Evolutionary conservation across 1,140 invertebrate species (phyloP), one percentile per base, ranked within the genome.

Genomic region (Epicauta chinensis): DNA sequence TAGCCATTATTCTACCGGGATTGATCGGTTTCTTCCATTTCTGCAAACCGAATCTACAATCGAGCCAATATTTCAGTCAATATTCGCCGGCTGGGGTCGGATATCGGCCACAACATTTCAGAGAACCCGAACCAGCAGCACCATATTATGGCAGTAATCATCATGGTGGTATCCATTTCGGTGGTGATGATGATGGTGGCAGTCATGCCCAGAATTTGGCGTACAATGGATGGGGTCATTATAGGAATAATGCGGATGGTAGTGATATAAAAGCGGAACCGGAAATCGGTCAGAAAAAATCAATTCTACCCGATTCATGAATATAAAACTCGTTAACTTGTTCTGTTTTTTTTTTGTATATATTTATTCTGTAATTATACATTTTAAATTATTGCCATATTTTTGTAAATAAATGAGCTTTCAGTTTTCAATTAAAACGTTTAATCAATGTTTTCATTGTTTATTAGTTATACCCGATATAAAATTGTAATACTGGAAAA

Each of bases 1-100:
- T 87, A 60, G 85, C 85, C 14, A 78, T 90, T 32, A 76, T 87
- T 15, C 72, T 90, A 53, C 87, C 87, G 16, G 80, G 81, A 53
- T 62, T 88, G 0, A 89, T 89, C 50, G 87, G 82, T 6, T 89
- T 88, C 71, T 88, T 89, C 67, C 87, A 87, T 62, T 73, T 89
- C 16, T 89, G 84, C 72, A 84, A 75, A 69, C 77, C 68, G 44
- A 79, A 75, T 68, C 65, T 75, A 58, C 75, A 63, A 5, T 81
- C 66, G 52, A 74, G 69, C 11, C 67, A 57, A 23, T 23, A 23
- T 23, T 23, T 23, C 23, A 23, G 23, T 23, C 79, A 81, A 60
- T 83, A 83, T 63, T 76, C 75, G 0, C 77, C 79, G 5, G 77
- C 81, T 13, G 81, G 81, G 10, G 72, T 83, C 7, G 79, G 80